Base-by-base conservation (phyloP, 2,113 vertebrate genomes). In the Myanophis thanlyinensis region DNA sequence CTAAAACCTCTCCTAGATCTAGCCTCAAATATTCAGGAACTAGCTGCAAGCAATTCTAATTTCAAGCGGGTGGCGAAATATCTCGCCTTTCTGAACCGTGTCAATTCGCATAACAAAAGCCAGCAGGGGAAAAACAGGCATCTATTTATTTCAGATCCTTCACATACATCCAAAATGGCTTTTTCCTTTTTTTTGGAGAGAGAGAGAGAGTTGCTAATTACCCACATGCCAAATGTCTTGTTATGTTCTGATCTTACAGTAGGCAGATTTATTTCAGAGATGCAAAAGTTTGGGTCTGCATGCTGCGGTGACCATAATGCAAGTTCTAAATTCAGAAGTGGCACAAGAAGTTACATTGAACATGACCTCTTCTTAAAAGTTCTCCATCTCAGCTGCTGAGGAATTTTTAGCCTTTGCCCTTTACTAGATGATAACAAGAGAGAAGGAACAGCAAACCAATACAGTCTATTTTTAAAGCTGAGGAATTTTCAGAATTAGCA, bases 401-500 rank as follows among this genome's bases (percentile, higher is more conserved):
- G 91, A 96, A 94, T 92, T 95, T 48, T 93, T 91, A 90, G 96
- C 93, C 95, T 96, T 95, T 96, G 94, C 93, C 95, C 95, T 52
- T 89, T 92, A 47, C 95, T 95, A 95, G 93, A 92, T 93, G 94
- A 90, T 95, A 89, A 51, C 47, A 87, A 20, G 80, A 35, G 48
- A 40, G 23, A 49, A 35, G 35, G 62, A 48, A 73, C 52, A 92
- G 51, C 51, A 89, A 40, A 48, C 23, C 49, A 48, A 5, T 2
- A 9, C 11, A 4, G 13, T 51, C 93, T 95, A 95, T 92, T 95
- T 96, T 96, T 94, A 93, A 93, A 95, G 94, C 95, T 95, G 51
- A 52, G n/a, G 22, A 20, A 44, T 52, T 44, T 80, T 80, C 18
- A 80, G 18, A 22, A 80, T 80, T 80, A 96, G 88, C 56, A 35